Conservation (phyloP, 2,113 vertebrate species). For the Petromus typicus region DNA sequence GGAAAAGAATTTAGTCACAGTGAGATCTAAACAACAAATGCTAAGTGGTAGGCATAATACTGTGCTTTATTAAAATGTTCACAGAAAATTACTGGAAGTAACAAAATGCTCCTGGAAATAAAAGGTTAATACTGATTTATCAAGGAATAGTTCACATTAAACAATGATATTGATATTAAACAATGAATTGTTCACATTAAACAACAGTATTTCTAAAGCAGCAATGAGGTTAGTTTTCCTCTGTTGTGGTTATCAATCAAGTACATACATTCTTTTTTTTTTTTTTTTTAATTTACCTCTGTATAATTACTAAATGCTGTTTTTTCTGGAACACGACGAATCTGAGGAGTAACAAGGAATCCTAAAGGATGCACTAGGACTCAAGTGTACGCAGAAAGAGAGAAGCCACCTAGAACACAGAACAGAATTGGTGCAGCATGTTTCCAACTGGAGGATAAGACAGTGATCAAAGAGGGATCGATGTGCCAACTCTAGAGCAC, state of each 20-base stretch:
- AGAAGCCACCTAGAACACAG: background rate
- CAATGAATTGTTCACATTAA: no score
- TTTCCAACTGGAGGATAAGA: background rate
- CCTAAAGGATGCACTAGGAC: background rate
- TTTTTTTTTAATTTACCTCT: background rate
- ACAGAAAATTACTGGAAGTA: background rate
- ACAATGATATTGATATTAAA: background rate
- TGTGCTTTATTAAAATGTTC: background rate
- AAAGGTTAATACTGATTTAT: background rate
- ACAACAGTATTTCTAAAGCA: background rate
- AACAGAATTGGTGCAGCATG: background rate
- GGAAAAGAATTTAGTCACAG: background rate
- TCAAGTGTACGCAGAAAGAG: no score
- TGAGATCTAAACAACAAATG: background rate
- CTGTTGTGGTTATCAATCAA: background rate
- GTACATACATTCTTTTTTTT: background rate
- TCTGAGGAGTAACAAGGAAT: background rate
- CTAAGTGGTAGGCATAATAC: background rate
- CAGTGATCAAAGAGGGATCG: background rate
- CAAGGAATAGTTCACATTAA: background rate
- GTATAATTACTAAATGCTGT: background rate
- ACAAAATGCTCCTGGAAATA: background rate
- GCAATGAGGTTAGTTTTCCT: background rate
- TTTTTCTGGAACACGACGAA: background rate
- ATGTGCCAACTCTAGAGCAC: background rate